These are phyloP conservation scores for Phalloptychus januarius DNA, from an alignment of 2,797 vertebrate genomes.

Conservation along the genomic window DNA sequence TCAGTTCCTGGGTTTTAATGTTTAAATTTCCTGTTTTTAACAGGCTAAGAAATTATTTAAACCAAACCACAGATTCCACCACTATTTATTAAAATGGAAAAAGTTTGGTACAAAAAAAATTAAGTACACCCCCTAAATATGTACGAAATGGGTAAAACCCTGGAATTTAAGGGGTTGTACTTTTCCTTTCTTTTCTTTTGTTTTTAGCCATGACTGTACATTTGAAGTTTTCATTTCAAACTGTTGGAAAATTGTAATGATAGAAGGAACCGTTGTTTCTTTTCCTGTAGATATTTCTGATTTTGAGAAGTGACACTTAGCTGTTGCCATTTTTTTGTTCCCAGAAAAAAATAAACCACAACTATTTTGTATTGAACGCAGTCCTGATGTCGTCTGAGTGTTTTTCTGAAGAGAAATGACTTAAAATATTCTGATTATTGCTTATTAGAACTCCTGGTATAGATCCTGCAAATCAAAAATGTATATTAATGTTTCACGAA, in stretches of 20 bases:
- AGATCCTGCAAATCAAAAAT: background rate
- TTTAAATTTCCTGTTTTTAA: background rate
- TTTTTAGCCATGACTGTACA: conserved; percentile 12
- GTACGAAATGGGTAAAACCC: background rate
- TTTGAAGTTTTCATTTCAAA: conserved; percentile 70
- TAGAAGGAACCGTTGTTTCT: conserved; percentile 72
- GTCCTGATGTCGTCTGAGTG: conserved; percentile 42
- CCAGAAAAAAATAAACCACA: conserved; percentile 81
- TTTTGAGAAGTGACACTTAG: conserved; percentile 79
- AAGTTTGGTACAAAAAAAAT: background rate
- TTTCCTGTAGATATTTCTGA: conserved; percentile 76
- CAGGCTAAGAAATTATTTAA: conserved; percentile 4
- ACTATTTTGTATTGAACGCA: conserved; percentile 81
- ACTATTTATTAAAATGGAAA: conserved; percentile 8
- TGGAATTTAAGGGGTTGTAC: conserved; percentile 3
- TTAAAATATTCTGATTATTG: background rate
- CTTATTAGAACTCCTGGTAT: background rate
- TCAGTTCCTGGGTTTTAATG: conserved; percentile 8
- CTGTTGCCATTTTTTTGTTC: conserved; percentile 76
- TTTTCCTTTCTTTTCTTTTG: background rate
- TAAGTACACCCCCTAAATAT: background rate
- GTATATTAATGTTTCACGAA: background rate
- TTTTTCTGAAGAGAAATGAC: conserved; percentile 13
- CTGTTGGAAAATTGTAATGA: conserved; percentile 63
- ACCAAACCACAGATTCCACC: background rate